Evolutionary conservation across 2,113 vertebrate species (phyloP).

Genomic region (Macquaria ambigua): DNA sequence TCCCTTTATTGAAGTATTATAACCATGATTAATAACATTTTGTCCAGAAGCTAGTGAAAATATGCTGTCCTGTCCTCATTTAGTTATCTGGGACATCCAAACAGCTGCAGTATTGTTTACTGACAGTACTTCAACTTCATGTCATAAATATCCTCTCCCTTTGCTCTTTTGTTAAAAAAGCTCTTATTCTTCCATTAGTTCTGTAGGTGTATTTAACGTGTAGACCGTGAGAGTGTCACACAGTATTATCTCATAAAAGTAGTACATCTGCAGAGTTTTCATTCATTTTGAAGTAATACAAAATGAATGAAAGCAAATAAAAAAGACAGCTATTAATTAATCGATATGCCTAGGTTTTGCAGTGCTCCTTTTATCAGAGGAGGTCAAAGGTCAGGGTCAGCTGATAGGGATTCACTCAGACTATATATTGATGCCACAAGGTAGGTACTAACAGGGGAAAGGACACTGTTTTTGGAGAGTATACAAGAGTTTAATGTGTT

Average conservation of each 20-base stretch:
- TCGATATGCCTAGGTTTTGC: background rate
- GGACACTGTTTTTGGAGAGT: background rate
- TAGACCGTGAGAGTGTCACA: background rate
- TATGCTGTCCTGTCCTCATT: background rate
- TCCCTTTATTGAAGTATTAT: background rate
- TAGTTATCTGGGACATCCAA: background rate
- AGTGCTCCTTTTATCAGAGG: background rate
- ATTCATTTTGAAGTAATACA: background rate
- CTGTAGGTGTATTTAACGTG: background rate
- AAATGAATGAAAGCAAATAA: too few relatives aligned
- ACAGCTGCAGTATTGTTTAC: background rate
- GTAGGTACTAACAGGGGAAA: too few relatives aligned
- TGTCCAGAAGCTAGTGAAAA: background rate
- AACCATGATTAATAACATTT: background rate
- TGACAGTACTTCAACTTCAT: background rate
- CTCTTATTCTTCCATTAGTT: background rate
- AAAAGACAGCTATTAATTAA: too few relatives aligned
- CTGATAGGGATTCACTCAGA: background rate
- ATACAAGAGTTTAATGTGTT: background rate
- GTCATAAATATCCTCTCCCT: too few relatives aligned
- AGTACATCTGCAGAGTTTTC: background rate
- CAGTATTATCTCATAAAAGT: background rate
- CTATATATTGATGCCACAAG: background rate
- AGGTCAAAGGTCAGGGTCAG: slow-evolving; percentile 34
- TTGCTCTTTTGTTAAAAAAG: background rate